Percentiles rank a stretch among this genome's conserved stretches.
Evolutionary conservation across 2,888 invertebrate species (phyloP).

Genomic region (Halictus quadricinctus): DNA sequence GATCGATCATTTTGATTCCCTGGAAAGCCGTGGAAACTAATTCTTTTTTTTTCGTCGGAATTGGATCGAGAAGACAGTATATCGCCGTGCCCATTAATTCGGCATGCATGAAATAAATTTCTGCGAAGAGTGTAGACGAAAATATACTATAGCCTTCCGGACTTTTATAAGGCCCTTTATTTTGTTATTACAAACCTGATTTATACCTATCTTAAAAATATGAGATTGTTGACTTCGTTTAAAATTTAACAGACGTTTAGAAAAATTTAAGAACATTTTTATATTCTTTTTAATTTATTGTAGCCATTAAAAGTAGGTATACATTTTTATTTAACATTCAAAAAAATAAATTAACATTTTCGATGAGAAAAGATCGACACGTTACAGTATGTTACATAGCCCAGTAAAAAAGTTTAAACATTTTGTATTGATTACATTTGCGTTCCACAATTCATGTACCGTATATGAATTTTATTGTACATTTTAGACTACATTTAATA

Average conservation of each 20-base stretch:
- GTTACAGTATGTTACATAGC: no score
- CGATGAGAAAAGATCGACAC: no score
- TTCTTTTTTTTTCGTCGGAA: conserved; percentile 29
- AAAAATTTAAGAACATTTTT: neutral
- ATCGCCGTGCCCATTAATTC: neutral
- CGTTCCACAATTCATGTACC: no score
- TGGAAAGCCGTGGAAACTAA: conserved; percentile 19
- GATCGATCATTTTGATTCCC: conserved; percentile 31
- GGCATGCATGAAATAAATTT: neutral
- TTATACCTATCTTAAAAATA: neutral
- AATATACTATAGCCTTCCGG: neutral
- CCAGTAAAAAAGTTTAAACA: no score
- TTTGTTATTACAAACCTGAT: neutral
- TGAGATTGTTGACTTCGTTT: no score
- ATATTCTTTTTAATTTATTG: neutral
- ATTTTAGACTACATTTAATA: no score
- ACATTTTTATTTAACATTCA: neutral
- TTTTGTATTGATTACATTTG: no score
- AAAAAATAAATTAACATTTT: no score
- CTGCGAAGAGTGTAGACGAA: conserved; percentile 21
- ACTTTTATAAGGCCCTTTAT: neutral
- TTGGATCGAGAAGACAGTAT: neutral
- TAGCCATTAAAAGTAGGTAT: neutral
- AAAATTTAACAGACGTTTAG: neutral
- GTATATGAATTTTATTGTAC: no score